phyloP scores from a whole-genome alignment of 2,888 invertebrate genomes.

The Pimpla rufipes region DNA sequence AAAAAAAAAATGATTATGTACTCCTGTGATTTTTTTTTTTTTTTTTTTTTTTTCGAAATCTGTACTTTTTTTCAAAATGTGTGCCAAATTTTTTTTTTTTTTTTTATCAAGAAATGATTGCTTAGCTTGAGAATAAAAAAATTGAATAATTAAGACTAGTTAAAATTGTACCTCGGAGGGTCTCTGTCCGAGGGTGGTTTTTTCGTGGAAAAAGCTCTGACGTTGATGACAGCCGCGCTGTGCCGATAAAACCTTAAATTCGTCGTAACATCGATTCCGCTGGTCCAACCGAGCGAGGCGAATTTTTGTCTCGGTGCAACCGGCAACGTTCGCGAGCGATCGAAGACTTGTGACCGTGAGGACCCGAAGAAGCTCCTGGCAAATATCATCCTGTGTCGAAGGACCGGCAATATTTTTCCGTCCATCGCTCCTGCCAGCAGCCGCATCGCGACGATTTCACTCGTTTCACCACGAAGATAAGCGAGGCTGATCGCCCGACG shows the following conservation, averaged over 20 bases:
- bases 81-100: too few species aligned
- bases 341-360: conserved; percentile 55
- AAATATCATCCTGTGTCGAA: conserved; percentile 75
- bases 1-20: too few species aligned
- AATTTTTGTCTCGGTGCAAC: conserved; percentile 58
- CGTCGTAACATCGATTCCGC: conserved; percentile 48
- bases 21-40: too few species aligned
- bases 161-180: conserved; percentile 72
- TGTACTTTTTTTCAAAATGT: too few species aligned
- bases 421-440: conserved; percentile 75
- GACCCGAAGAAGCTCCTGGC: conserved; percentile 72
- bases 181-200: conserved; percentile 74
- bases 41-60: too few species aligned
- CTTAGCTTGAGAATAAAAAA: too few species aligned
- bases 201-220: conserved; percentile 76
- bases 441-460: conserved; percentile 68
- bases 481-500: background rate
- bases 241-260: conserved; percentile 67
- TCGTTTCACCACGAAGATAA: conserved; percentile 3
- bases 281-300: conserved; percentile 41
- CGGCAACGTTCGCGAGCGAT: conserved; percentile 63
- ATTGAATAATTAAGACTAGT: too few species aligned
- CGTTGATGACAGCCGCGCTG: conserved; percentile 64
- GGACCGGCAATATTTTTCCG: conserved; percentile 75
- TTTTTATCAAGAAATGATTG: too few species aligned